These are phyloP conservation scores for Bedellia somnulentella DNA, from an alignment of 2,888 invertebrate species.

Conservation along the genomic window DNA sequence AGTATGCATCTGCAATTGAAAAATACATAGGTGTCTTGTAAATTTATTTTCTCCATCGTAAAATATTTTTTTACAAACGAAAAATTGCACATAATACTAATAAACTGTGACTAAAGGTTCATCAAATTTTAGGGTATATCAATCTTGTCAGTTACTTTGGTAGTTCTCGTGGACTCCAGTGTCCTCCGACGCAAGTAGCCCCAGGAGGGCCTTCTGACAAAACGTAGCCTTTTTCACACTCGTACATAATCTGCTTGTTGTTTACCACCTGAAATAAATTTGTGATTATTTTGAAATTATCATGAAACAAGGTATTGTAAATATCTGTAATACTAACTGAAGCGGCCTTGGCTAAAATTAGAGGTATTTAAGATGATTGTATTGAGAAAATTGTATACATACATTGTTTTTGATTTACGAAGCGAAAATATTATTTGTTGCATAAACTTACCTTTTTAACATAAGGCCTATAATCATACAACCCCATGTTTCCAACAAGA, in stretches of 20 bases:
- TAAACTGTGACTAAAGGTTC: too few relatives aligned
- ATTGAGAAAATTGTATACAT: too few relatives aligned
- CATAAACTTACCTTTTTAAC: conserved; percentile 75
- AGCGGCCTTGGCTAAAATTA: too few relatives aligned
- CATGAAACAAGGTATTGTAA: too few relatives aligned
- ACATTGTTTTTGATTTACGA: too few relatives aligned
- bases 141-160: conserved; percentile 73
- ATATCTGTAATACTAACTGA: too few relatives aligned
- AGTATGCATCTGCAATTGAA: conserved; percentile 66
- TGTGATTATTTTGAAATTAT: too few relatives aligned
- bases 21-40: neutral
- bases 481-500: conserved; percentile 92
- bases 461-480: conserved; percentile 93
- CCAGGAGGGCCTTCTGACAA: conserved; percentile 86
- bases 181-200: conserved; percentile 92
- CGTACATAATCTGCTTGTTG: conserved; percentile 94
- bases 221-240: conserved; percentile 90
- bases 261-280: conserved; percentile 66
- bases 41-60: neutral
- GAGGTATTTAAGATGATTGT: too few relatives aligned
- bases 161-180: conserved; percentile 87
- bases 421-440: too few relatives aligned
- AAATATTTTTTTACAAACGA: neutral
- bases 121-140: too few relatives aligned
- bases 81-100: too few relatives aligned